Evolutionary conservation across 2,888 invertebrate species (phyloP).

Genomic region (Hypselothyrea guttata): DNA sequence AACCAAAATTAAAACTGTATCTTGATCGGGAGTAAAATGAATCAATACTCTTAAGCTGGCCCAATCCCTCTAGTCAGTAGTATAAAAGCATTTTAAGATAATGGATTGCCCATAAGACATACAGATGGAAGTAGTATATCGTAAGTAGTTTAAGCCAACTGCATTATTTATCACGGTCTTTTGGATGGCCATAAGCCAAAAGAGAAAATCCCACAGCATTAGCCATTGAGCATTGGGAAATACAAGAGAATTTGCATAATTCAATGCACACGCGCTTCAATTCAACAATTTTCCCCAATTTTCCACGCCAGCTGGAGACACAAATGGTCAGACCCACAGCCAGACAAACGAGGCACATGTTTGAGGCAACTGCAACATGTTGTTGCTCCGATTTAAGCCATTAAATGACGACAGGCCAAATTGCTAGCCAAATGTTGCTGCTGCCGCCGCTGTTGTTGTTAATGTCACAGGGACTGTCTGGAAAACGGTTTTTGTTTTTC

Average conservation of each 20-base stretch:
- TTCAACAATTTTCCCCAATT: constrained; percentile 50
- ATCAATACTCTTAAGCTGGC: too few species aligned
- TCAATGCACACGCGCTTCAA: constrained; percentile 69
- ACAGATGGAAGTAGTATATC: not conserved
- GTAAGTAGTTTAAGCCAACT: too few species aligned
- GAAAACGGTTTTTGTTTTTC: constrained; percentile 35
- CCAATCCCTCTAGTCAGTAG: too few species aligned
- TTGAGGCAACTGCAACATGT: constrained; percentile 23
- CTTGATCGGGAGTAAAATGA: too few species aligned
- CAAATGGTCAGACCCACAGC: constrained; percentile 15
- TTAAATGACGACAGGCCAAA: constrained; percentile 67
- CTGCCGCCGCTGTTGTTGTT: constrained; percentile 39
- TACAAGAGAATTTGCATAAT: constrained; percentile 56
- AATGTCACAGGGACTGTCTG: constrained; percentile 59
- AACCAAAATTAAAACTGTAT: too few species aligned
- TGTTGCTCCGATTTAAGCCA: constrained; percentile 42
- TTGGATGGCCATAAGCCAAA: not conserved
- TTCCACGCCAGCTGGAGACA: constrained; percentile 41
- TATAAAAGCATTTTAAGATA: not conserved
- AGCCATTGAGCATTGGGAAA: constrained; percentile 32
- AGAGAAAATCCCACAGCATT: constrained; percentile 16
- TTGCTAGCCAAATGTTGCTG: constrained; percentile 38
- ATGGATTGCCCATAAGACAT: not conserved
- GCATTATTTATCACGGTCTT: not conserved
- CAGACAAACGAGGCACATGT: constrained; percentile 29